Base-by-base conservation (phyloP, 2,797 vertebrate species). In the Botia almorhae region DNA sequence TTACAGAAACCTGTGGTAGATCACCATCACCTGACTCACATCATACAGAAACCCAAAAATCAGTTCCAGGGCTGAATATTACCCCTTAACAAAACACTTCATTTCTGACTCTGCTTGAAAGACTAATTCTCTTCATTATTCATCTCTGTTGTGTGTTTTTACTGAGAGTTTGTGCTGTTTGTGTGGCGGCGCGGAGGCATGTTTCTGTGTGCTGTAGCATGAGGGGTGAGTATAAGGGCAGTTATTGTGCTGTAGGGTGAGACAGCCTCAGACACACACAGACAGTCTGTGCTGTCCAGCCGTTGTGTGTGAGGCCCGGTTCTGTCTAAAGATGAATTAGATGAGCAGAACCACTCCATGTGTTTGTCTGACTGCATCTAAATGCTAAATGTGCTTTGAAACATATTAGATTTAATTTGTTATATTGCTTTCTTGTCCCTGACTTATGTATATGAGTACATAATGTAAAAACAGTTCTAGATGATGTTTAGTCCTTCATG, bases 191-290 rank as follows among this genome's bases (percentile, higher is more conserved):
- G 82, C 89, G 91, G 91, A 93, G 90, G 90, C 89, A 91, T 89
- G 87, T 90, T 91, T 92, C 94, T 94, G 94, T 95, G 93, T 95
- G 94, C 91, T 93, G 92, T 93, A 90, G 85, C 92, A 94, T 94
- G 92, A 92, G 90, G 93, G 92, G 91, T 87, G 90, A 89, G 90
- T 85, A 73, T 82, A 72, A 73, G 92, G 93, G 92, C 89, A 90
- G n/a, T n/a, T n/a, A 93, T 92, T 91, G 87, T 85, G 93, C 93
- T 90, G 64, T 89, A 85, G 81, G 90, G 91, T 90, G 84, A 86
- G 84, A 80, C 82, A 85, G 89, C 89, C 92, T 89, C 69, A 88
- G 89, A 91, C 92, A 85, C 46, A 74, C 14, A 85, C 89, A 91
- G 88, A 88, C 93, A 94, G 94, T 94, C 93, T 94, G 92, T 93